Evolutionary conservation across 1,140 invertebrate genomes (phyloP).

Genomic region (Schlechtendalia chinensis): DNA sequence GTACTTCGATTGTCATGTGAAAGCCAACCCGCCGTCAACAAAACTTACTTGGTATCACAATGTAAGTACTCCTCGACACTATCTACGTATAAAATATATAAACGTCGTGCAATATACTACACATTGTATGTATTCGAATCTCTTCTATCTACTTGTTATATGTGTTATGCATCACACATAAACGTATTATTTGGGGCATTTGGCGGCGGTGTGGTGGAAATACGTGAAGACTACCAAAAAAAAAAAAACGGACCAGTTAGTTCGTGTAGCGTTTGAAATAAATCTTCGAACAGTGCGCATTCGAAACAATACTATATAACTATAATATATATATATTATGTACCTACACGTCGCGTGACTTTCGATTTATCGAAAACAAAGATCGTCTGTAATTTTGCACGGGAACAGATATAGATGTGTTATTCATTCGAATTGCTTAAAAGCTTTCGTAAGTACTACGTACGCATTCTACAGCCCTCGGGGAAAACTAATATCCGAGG

Average conservation of each 20-base stretch:
- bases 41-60: slow-evolving; percentile 84
- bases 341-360: background rate
- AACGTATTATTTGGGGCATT: no score
- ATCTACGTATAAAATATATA: no score
- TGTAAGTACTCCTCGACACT: slow-evolving; percentile 61
- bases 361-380: slow-evolving; percentile 4
- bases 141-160: no score
- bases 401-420: no score
- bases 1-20: slow-evolving; percentile 89
- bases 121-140: no score
- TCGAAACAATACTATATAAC: background rate
- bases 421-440: slow-evolving; percentile 13
- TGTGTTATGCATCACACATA: no score
- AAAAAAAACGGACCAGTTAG: no score
- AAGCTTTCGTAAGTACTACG: background rate
- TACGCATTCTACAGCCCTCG: background rate
- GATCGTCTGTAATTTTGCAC: background rate
- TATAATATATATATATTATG: background rate
- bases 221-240: no score
- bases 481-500: background rate
- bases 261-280: no score
- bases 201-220: no score
- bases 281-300: no score
- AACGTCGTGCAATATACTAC: no score
- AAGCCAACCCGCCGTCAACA: slow-evolving; percentile 79